Evolutionary conservation across 1,140 invertebrate genomes (phyloP).

Genomic region (Trigoniulus corallinus): DNA sequence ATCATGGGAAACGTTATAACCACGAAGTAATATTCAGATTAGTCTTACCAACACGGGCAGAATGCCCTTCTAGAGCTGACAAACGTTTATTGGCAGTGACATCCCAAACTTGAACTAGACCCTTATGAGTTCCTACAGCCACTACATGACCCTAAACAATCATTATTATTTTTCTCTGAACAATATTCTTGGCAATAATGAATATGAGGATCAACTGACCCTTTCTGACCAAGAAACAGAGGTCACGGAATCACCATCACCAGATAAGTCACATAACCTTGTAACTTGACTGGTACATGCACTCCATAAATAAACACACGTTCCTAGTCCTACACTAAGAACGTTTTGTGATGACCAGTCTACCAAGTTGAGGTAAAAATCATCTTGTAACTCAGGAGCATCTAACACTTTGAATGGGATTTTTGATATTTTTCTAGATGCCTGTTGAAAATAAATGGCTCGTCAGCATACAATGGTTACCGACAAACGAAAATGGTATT

Average conservation of each 20-base stretch:
- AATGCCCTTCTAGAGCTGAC: slow-evolving; percentile 79
- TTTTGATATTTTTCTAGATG: slow-evolving; percentile 83
- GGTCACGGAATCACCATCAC: slow-evolving; percentile 86
- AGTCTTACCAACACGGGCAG: slow-evolving; percentile 43
- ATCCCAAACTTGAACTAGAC: slow-evolving; percentile 95
- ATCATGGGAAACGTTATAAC: not conserved
- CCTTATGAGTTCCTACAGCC: slow-evolving; percentile 92
- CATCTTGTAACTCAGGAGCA: slow-evolving; percentile 96
- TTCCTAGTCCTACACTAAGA: slow-evolving; percentile 92
- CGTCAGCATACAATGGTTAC: slow-evolving; percentile 5
- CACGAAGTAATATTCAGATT: not conserved
- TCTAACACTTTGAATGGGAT: slow-evolving; percentile 97
- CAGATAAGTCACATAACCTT: slow-evolving; percentile 83
- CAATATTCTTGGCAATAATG: slow-evolving; percentile 7
- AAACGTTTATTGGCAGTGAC: slow-evolving; percentile 87
- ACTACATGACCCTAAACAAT: slow-evolving; percentile 63
- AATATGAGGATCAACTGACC: slow-evolving; percentile 21
- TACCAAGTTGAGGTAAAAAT: slow-evolving; percentile 97
- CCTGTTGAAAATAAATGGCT: slow-evolving; percentile 21
- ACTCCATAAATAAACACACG: slow-evolving; percentile 98
- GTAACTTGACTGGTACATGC: slow-evolving; percentile 94
- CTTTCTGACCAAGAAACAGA: slow-evolving; percentile 98
- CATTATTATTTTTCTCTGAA: slow-evolving; percentile 5
- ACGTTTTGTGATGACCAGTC: slow-evolving; percentile 99
- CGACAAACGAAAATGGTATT: not conserved